A percentile compares a stretch with the other conserved stretches of the same genome.
Evolutionary conservation across 2,888 invertebrate genomes (phyloP).

Genomic region (Eucera pruinosa): DNA sequence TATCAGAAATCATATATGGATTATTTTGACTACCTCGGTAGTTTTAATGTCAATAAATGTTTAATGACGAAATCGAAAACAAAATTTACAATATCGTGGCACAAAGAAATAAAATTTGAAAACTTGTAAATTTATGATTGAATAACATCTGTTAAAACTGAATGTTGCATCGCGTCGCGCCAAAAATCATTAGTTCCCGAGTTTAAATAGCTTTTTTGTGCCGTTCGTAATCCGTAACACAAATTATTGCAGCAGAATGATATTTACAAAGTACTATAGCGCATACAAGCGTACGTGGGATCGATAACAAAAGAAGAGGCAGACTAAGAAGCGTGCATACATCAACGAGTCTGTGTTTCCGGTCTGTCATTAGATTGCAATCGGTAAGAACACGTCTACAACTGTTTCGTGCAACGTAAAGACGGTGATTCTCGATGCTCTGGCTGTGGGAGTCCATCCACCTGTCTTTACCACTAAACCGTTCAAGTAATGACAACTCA

Average conservation of each 20-base stretch:
- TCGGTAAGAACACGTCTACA: slow-evolving; percentile 36
- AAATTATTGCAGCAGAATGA: neutral
- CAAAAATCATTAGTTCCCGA: too few species aligned
- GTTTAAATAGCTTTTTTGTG: too few species aligned
- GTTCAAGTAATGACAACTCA: slow-evolving; percentile 62
- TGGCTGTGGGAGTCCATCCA: slow-evolving; percentile 73
- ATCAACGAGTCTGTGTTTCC: slow-evolving; percentile 51
- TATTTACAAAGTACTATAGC: slow-evolving; percentile 18
- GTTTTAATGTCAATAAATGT: too few species aligned
- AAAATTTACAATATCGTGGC: too few species aligned
- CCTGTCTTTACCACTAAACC: slow-evolving; percentile 68
- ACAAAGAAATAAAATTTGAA: too few species aligned
- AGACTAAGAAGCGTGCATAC: slow-evolving; percentile 25
- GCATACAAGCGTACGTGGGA: slow-evolving; percentile 4
- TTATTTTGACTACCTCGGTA: too few species aligned
- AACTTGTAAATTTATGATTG: too few species aligned
- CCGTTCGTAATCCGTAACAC: neutral
- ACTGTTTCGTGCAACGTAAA: slow-evolving; percentile 61
- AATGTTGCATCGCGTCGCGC: too few species aligned
- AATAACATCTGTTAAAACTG: too few species aligned
- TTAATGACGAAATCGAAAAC: too few species aligned
- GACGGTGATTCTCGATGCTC: slow-evolving; percentile 64
- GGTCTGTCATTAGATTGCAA: slow-evolving; percentile 60
- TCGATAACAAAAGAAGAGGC: slow-evolving; percentile 30
- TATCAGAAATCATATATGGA: too few species aligned